Evolutionary conservation across 2,797 vertebrate species (phyloP).

Genomic region (Podarcis lilfordi): DNA sequence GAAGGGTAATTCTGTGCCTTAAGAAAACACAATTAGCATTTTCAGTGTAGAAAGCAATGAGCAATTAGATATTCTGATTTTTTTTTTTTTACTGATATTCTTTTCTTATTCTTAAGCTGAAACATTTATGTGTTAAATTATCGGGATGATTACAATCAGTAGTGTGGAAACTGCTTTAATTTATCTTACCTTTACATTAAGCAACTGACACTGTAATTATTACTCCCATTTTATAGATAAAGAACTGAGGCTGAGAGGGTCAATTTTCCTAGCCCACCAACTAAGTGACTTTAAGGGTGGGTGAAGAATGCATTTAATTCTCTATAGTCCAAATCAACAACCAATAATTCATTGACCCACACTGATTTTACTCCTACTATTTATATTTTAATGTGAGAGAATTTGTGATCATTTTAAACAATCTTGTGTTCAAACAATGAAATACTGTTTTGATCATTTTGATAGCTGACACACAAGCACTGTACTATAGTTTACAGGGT

Average conservation of each 20-base stretch:
- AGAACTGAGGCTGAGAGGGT: background rate
- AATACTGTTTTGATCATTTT: too few species aligned
- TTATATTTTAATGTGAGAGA: background rate
- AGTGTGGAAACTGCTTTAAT: background rate
- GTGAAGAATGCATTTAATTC: background rate
- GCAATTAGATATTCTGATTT: background rate
- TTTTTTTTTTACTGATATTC: background rate
- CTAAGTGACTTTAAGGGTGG: background rate
- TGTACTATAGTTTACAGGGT: too few species aligned
- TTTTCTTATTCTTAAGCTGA: background rate
- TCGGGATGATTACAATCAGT: background rate
- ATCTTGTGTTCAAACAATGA: background rate
- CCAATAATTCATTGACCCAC: background rate
- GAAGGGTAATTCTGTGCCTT: background rate
- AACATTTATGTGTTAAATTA: background rate
- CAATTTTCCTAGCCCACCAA: background rate
- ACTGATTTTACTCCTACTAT: background rate
- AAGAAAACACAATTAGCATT: background rate
- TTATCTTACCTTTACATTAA: background rate
- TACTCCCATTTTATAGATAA: background rate
- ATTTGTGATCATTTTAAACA: background rate
- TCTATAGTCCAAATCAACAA: background rate
- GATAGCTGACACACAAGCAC: too few species aligned
- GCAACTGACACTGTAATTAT: background rate
- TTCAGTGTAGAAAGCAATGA: background rate